These are phyloP conservation scores for Xiphophorus couchianus DNA, from an alignment of 2,113 vertebrate genomes.

Conservation along the genomic window DNA sequence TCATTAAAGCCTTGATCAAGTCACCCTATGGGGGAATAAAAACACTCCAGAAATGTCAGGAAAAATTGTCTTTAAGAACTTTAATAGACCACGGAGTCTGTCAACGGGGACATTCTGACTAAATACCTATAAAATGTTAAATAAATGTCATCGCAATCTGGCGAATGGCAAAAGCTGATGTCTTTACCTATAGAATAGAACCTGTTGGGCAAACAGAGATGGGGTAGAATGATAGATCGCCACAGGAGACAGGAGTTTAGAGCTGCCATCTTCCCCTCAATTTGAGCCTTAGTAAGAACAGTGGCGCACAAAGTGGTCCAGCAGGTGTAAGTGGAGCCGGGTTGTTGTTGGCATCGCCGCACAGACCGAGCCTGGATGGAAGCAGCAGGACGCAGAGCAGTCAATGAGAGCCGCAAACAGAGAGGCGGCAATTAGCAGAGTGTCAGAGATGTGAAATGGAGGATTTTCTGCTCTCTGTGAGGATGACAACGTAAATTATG, in stretches of 20 bases:
- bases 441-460: not conserved
- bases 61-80: not conserved
- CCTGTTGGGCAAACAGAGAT: not conserved
- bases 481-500: not conserved
- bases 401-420: not conserved
- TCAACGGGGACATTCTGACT: too few relatives aligned
- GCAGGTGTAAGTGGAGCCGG: not conserved
- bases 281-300: not conserved
- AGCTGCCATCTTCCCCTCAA: not conserved
- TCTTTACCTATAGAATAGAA: not conserved
- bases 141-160: not conserved
- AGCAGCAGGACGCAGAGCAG: not conserved
- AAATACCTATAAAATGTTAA: not conserved
- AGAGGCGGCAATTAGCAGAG: not conserved
- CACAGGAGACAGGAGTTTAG: not conserved
- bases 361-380: not conserved
- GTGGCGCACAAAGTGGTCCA: too few relatives aligned
- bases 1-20: not conserved
- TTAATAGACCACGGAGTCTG: not conserved
- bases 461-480: not conserved
- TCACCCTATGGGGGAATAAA: not conserved
- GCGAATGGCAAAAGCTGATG: not conserved
- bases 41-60: not conserved
- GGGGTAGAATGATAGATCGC: not conserved
- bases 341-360: not conserved